Base-by-base conservation (phyloP, 23 tunicate species). In the Clavelina lepadiformis region DNA sequence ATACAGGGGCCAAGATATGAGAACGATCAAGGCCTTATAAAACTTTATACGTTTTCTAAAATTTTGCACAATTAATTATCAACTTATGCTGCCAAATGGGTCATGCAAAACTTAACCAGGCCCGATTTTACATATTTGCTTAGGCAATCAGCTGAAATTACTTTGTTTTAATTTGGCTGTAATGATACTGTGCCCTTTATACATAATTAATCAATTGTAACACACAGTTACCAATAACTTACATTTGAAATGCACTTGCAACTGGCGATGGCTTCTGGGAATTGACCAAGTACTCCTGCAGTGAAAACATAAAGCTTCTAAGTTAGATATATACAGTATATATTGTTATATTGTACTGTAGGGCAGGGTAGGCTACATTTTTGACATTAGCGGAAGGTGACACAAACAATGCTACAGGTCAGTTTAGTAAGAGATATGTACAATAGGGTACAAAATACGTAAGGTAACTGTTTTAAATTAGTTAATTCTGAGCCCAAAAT, bases 221-320 rank as follows among this genome's bases (percentile, higher is more conserved):
- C 49, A 41, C 49, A 41, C 6, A 7, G 6, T 53, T 53, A 57
- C 27, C 49, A 15, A 41, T 41, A 15, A 68, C 74, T 68, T 68
- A 68, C 74, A 44, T 18, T 50, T 51, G 58, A n/a, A n/a, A n/a
- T 2, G 44, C 21, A 15, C 44, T 60, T n/a, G 38, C 61, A 8
- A 60, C 41, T 19, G 20, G 44, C 6, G 60, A 28, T 3, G 60
- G 11, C n/a, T 51, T 68, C 5, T 68, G 46, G 2, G 58, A 24
- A 27, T 59, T 20, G 6, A 31, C 38, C 58, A 68, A 68, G 44
- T 68, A 68, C 38, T 68, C 74, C 74, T 68, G 41, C n/a, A n/a
- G n/a, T n/a, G 28, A 38, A 41, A 38, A 45, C 11, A 35, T 22
- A 2, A 38, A 68, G 24, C 46, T n/a, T 3, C 25, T n/a, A 33